These are phyloP conservation scores for Drosophila macrothrix DNA, from an alignment of 2,888 invertebrate genomes.

Conservation along the genomic window DNA sequence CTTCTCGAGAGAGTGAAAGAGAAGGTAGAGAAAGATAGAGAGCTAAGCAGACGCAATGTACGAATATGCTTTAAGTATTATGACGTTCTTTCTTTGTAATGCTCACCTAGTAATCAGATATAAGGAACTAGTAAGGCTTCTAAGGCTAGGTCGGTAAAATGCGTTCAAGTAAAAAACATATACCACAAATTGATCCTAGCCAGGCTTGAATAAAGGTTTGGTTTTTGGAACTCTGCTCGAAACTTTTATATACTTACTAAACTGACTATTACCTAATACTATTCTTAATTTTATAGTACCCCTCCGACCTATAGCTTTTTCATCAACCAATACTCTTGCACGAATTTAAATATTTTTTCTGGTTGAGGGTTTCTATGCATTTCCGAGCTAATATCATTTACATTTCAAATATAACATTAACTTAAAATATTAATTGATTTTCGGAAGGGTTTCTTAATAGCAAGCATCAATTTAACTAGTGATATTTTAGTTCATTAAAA, in stretches of 20 bases:
- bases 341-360: background rate
- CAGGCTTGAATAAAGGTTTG: background rate
- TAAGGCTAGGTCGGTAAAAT: background rate
- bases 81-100: background rate
- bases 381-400: background rate
- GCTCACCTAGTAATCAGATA: background rate
- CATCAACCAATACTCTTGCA: background rate
- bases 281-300: too few species aligned
- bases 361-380: background rate
- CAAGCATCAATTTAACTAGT: background rate
- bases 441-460: background rate
- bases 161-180: background rate
- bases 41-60: conserved; percentile 29
- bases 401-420: background rate
- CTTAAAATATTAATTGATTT: background rate
- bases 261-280: background rate
- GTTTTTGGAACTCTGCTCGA: conserved; percentile 2
- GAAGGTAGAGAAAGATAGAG: background rate
- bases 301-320: background rate
- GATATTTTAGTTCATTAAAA: background rate
- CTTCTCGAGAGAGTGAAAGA: conserved; percentile 9
- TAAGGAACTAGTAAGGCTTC: background rate
- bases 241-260: background rate
- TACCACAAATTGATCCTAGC: background rate
- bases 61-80: background rate